Evolutionary conservation across 2,888 invertebrate genomes (phyloP).

Genomic region (Anthrax anthrax): DNA sequence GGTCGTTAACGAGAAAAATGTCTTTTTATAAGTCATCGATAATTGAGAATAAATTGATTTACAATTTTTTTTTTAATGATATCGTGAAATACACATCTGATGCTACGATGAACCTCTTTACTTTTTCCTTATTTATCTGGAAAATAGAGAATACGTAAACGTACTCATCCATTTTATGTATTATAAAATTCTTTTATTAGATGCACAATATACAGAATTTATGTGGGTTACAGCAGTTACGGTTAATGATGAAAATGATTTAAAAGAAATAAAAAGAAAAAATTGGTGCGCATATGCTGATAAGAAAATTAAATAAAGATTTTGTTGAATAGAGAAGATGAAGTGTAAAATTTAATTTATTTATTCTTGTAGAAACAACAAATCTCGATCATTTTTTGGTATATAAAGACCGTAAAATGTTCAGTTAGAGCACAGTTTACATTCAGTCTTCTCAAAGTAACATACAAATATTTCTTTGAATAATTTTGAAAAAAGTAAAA

Average conservation of each 20-base stretch:
- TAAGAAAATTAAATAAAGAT: slow-evolving; percentile 5
- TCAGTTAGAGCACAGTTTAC: neutral
- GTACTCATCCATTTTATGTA: too few relatives aligned
- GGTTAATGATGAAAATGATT: neutral
- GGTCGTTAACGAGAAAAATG: neutral
- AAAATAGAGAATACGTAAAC: too few relatives aligned
- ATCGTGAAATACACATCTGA: neutral
- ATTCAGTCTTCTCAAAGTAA: neutral
- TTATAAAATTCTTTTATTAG: too few relatives aligned
- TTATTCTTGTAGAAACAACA: neutral
- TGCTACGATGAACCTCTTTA: neutral
- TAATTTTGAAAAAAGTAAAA: too few relatives aligned
- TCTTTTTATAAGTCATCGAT: neutral
- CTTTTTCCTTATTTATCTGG: too few relatives aligned
- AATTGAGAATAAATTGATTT: neutral
- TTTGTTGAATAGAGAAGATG: neutral
- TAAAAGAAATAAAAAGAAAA: neutral
- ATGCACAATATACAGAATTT: neutral
- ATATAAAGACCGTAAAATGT: neutral
- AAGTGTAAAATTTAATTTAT: slow-evolving; percentile 1
- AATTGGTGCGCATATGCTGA: slow-evolving; percentile 6
- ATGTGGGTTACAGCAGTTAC: neutral
- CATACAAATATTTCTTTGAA: neutral
- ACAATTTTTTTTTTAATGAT: neutral
- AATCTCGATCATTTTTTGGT: neutral